Base-by-base conservation (phyloP, 1,140 invertebrate species). In the Harlomillsia oculata region DNA sequence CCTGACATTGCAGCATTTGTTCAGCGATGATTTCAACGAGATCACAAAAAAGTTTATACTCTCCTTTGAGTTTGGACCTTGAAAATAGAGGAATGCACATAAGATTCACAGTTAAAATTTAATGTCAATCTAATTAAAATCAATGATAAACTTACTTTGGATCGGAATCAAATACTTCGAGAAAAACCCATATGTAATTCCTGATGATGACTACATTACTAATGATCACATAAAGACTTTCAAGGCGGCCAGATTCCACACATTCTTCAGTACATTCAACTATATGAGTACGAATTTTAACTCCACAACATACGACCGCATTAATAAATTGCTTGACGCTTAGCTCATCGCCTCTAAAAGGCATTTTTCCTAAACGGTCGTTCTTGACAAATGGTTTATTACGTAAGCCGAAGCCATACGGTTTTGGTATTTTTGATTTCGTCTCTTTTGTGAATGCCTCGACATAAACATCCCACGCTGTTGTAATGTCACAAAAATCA, bases 11-110 rank as follows among this genome's bases (percentile, higher is more conserved):
- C 14, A 89, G 67, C 5, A 88, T 74, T 54, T 84, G 73, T 69
- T 88, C 85, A 0, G 82, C 85, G 23, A 88, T 71, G 1, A 85
- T 83, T 68, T 89, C 86, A 1, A 82, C 77, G 80, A 88, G 84
- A 64, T 85, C 83, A 2, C 83, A 76, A 67, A 82, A 87, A 28
- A 81, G 77, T 69, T 86, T 85, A 60, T 83, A 81, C 36, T 65
- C 64, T 49, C 37, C 53, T 30, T 62, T 62, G 16, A 65, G 23
- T 36, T 65, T 65, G n/a, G 50, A 29, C 30, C 64, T 65, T 46
- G 20, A 32, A 41, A 29, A 49, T 23, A 50, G 3, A 23, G 28
- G 21, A 48, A 30, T 28, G 6, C 5, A 29, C n/a, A 48, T 11
- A 48, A 3, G 20, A 11, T 43, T 20, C 23, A 41, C 9, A 20